Percentiles rank a stretch among this genome's conserved stretches.
Conservation (phyloP, 2,797 vertebrate species). For the Sebastolobus alascanus region DNA sequence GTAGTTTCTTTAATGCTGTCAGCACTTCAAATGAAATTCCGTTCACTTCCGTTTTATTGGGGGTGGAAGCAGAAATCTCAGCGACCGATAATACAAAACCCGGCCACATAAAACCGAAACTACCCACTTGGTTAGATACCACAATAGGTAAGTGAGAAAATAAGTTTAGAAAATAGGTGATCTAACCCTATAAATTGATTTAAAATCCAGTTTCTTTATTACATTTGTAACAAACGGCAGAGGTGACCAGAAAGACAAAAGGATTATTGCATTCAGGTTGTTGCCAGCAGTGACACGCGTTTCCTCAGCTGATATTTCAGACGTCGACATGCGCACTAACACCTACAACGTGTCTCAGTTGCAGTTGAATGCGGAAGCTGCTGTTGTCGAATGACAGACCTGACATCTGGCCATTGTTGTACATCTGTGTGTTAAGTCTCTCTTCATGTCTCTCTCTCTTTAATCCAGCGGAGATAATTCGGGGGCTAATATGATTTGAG, state of each 20-base stretch:
- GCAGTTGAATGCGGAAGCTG: conserved; percentile 29
- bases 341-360: conserved; percentile 9
- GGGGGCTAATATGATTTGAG: conserved; percentile 82
- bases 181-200: not conserved
- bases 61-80: not conserved
- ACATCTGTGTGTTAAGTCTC: conserved; percentile 74
- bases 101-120: not conserved
- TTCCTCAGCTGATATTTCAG: conserved; percentile 17
- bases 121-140: not conserved
- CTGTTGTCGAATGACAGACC: conserved; percentile 32
- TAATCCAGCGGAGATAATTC: conserved; percentile 82
- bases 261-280: not conserved
- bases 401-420: conserved; percentile 73
- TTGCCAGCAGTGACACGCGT: not conserved
- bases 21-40: no score
- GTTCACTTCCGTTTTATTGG: no score
- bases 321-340: not conserved
- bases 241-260: not conserved
- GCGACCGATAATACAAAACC: not conserved
- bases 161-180: not conserved
- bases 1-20: no score
- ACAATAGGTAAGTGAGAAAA: not conserved
- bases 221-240: not conserved
- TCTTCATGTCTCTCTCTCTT: conserved; percentile 68
- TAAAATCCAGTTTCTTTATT: not conserved